These are phyloP conservation scores for Periphyllus acericola DNA, from an alignment of 2,888 invertebrate species.

Conservation along the genomic window DNA sequence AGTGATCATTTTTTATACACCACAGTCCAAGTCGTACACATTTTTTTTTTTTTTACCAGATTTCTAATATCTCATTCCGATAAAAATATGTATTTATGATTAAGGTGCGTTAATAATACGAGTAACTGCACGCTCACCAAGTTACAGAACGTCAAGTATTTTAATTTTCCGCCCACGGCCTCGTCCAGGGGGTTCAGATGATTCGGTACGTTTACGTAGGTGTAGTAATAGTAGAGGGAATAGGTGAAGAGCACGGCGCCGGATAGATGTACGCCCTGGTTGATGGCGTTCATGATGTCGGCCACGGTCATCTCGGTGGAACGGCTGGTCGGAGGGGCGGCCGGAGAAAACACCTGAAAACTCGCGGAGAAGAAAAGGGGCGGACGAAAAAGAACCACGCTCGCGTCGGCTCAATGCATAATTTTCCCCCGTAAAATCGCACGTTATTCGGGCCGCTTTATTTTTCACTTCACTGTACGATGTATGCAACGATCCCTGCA, in stretches of 20 bases:
- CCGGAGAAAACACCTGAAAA: neutral
- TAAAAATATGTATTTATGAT: too few relatives aligned
- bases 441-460: too few relatives aligned
- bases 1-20: too few relatives aligned
- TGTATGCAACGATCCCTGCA: neutral
- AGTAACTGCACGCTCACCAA: slow-evolving; percentile 78
- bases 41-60: too few relatives aligned
- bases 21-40: too few relatives aligned
- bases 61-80: too few relatives aligned
- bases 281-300: slow-evolving; percentile 1
- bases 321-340: neutral
- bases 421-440: too few relatives aligned
- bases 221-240: slow-evolving; percentile 60
- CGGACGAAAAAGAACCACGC: too few relatives aligned
- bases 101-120: too few relatives aligned
- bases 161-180: slow-evolving; percentile 81
- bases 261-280: slow-evolving; percentile 40
- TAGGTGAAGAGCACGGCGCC: slow-evolving; percentile 54
- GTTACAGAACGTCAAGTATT: slow-evolving; percentile 84
- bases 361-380: neutral
- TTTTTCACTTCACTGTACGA: too few relatives aligned
- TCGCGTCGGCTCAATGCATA: too few relatives aligned
- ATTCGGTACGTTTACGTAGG: slow-evolving; percentile 73
- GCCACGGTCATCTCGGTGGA: neutral
- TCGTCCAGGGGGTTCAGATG: slow-evolving; percentile 68